phyloP scores from a whole-genome alignment of 1,140 invertebrate species.

The Macrobrachium rosenbergii region DNA sequence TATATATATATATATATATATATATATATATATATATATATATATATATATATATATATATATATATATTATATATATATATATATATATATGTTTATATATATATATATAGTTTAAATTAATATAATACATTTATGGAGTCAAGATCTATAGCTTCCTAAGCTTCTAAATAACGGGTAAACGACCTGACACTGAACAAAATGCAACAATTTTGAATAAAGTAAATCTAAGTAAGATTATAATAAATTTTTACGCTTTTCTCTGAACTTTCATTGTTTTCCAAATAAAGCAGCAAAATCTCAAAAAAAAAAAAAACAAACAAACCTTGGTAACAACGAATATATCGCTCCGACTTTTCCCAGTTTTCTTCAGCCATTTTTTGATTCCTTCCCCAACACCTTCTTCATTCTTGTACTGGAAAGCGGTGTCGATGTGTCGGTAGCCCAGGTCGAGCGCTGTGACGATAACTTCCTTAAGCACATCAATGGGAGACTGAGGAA shows the following conservation, averaged over 20 bases:
- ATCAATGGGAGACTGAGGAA: slow-evolving; percentile 12
- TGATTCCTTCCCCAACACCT: slow-evolving; percentile 70
- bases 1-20: not conserved
- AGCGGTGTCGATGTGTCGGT: slow-evolving; percentile 81
- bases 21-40: not conserved
- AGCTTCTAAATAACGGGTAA: too few species aligned
- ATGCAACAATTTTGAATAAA: too few species aligned
- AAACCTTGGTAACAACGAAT: slow-evolving; percentile 67
- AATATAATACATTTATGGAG: too few species aligned
- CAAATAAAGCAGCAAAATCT: not conserved
- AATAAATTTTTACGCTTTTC: too few species aligned
- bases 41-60: not conserved
- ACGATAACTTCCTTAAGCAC: slow-evolving; percentile 73
- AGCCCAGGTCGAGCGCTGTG: slow-evolving; percentile 78
- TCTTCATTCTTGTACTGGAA: slow-evolving; percentile 74
- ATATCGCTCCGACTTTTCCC: slow-evolving; percentile 77
- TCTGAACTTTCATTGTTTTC: not conserved
- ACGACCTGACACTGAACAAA: too few species aligned
- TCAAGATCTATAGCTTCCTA: too few species aligned
- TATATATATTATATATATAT: not conserved
- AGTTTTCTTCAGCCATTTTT: slow-evolving; percentile 69
- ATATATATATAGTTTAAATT: too few species aligned
- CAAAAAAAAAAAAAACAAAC: not conserved
- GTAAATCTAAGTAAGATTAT: too few species aligned
- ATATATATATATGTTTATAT: not conserved